phyloP scores from a whole-genome alignment of 2,797 vertebrate genomes.

The Karalla daura region DNA sequence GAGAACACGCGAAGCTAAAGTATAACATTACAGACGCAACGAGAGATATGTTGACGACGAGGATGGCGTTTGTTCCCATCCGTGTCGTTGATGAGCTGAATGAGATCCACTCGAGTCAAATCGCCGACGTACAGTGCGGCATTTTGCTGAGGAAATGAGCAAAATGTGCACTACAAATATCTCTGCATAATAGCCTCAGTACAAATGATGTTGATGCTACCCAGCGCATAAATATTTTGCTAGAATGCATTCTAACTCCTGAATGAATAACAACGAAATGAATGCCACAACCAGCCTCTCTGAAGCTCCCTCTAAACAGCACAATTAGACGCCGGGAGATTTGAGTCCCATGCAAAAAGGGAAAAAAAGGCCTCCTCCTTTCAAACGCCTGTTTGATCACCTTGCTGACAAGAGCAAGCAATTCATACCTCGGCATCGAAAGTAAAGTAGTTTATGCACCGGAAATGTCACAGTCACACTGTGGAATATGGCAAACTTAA shows the following conservation, averaged over 20 bases:
- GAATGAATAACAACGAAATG: slow-evolving; percentile 63
- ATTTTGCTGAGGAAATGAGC: slow-evolving; percentile 21
- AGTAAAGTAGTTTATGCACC: slow-evolving; percentile 39
- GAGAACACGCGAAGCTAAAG: slow-evolving; percentile 8
- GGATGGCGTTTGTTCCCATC: slow-evolving; percentile 13
- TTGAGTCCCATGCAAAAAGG: slow-evolving; percentile 52
- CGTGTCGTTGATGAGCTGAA: slow-evolving; percentile 4
- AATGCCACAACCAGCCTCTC: slow-evolving; percentile 44
- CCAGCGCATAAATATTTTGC: slow-evolving; percentile 62
- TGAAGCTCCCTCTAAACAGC: slow-evolving; percentile 38
- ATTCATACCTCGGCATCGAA: slow-evolving; percentile 50
- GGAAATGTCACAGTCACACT: slow-evolving; percentile 21
- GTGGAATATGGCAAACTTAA: neutral
- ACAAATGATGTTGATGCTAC: slow-evolving; percentile 65
- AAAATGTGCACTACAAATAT: slow-evolving; percentile 52
- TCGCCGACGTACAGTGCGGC: neutral
- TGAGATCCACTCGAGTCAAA: slow-evolving; percentile 20
- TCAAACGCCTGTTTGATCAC: slow-evolving; percentile 72
- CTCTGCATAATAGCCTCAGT: slow-evolving; percentile 27
- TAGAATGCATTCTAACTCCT: slow-evolving; percentile 43
- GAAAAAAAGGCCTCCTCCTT: slow-evolving; percentile 52
- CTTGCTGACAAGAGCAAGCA: slow-evolving; percentile 61
- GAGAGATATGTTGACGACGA: neutral
- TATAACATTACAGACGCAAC: slow-evolving; percentile 6
- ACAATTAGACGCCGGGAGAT: slow-evolving; percentile 64